Evolutionary conservation across 1,140 invertebrate species (phyloP).

Genomic region (Lucilia cuprina): DNA sequence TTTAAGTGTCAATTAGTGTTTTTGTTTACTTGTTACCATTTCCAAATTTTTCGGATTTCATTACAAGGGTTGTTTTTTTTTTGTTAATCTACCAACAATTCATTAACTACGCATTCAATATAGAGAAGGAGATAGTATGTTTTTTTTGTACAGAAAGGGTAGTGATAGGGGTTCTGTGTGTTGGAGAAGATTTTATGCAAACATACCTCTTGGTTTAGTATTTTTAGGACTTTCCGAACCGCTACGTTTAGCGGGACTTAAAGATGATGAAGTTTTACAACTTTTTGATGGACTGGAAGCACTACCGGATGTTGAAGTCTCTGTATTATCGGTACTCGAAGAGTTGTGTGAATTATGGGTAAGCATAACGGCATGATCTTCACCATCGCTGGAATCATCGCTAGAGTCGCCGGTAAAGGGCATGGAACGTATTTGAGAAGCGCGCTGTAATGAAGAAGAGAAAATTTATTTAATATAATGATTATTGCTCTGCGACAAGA

Average conservation of each 20-base stretch:
- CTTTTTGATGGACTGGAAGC: conserved; percentile 84
- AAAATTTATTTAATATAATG: not conserved
- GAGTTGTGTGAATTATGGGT: conserved; percentile 62
- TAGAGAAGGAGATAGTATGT: not conserved
- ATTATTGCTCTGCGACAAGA: too few species aligned
- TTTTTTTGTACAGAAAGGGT: not conserved
- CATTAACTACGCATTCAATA: conserved; percentile 39
- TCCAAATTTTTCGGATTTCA: conserved; percentile 2
- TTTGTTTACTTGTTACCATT: not conserved
- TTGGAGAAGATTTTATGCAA: not conserved
- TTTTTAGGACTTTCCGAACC: conserved; percentile 74
- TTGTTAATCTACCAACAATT: conserved; percentile 29
- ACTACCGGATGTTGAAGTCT: conserved; percentile 68
- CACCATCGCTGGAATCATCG: conserved; percentile 92
- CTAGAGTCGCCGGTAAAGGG: conserved; percentile 95
- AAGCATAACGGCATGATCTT: conserved; percentile 69
- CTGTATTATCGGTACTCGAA: conserved; percentile 64
- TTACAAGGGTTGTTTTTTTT: not conserved
- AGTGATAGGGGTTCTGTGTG: not conserved
- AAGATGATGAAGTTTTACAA: conserved; percentile 81
- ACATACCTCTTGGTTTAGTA: conserved; percentile 58
- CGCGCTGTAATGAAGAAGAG: conserved; percentile 69
- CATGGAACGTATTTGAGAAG: conserved; percentile 93
- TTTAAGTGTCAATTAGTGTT: not conserved
- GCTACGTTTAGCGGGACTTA: conserved; percentile 83